Evolutionary conservation across 2,888 invertebrate genomes (phyloP).

Genomic region (Netelia melanura): DNA sequence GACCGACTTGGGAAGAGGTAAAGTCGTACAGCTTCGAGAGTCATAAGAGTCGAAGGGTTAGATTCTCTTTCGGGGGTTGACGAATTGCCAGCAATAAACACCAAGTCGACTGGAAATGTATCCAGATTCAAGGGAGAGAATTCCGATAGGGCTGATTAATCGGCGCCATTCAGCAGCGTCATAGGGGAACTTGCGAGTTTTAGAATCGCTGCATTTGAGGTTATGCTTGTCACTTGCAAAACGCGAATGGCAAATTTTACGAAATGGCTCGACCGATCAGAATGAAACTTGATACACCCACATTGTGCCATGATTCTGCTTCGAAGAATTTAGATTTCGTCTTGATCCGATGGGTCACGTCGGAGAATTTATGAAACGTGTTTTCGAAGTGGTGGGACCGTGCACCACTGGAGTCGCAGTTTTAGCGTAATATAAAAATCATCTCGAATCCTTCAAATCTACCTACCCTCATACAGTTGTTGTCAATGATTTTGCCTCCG

Average conservation of each 20-base stretch:
- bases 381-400: no score
- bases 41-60: background rate
- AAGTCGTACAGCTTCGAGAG: background rate
- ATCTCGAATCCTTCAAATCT: background rate
- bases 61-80: background rate
- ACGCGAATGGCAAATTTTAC: no score
- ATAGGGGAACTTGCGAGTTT: background rate
- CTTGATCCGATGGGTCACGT: no score
- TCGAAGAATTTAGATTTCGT: no score
- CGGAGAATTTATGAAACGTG: no score
- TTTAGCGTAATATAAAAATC: no score
- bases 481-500: background rate
- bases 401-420: no score
- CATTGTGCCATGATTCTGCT: no score
- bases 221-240: no score
- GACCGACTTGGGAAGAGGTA: slow-evolving; percentile 7
- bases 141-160: background rate
- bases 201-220: no score
- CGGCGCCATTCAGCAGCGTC: background rate
- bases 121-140: slow-evolving; percentile 10
- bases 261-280: no score
- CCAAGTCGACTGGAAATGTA: background rate
- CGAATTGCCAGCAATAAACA: background rate
- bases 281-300: no score
- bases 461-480: background rate